Percentiles rank a stretch among this genome's conserved stretches.
phyloP scores from a whole-genome alignment of 2,797 vertebrate genomes.

The Sebastes alutus region DNA sequence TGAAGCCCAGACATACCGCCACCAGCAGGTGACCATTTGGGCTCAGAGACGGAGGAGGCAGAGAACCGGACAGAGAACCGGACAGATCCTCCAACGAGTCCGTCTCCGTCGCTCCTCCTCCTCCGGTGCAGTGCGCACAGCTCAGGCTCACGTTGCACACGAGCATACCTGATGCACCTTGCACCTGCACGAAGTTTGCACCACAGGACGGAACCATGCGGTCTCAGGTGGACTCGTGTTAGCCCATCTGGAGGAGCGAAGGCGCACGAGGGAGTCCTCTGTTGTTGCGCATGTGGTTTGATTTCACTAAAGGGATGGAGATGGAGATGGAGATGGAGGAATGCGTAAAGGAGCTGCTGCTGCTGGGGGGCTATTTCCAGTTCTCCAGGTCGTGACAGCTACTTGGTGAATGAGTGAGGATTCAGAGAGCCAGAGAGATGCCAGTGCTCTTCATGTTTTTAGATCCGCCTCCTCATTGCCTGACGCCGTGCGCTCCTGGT shows the following conservation, averaged over 20 bases:
- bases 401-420: background rate
- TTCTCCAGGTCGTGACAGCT: background rate
- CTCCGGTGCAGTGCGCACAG: constrained; percentile 71
- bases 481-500: constrained; percentile 22
- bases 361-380: too few relatives aligned
- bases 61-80: constrained; percentile 48
- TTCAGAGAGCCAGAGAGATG: background rate
- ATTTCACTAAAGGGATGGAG: too few relatives aligned
- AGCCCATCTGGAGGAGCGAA: constrained; percentile 45
- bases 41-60: constrained; percentile 67
- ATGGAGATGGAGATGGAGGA: too few relatives aligned
- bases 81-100: constrained; percentile 49
- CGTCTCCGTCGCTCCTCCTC: constrained; percentile 26
- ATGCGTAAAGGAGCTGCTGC: too few relatives aligned
- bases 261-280: background rate
- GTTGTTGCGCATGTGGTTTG: background rate
- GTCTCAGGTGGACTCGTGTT: constrained; percentile 17
- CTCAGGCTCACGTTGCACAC: constrained; percentile 78
- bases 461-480: constrained; percentile 31
- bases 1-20: constrained; percentile 84
- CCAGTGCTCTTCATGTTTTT: background rate
- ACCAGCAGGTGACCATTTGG: constrained; percentile 82
- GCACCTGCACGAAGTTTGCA: constrained; percentile 49
- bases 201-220: constrained; percentile 29
- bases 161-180: constrained; percentile 71